These are phyloP conservation scores for Zaprionus inermis DNA, from an alignment of 1,140 invertebrate genomes.

Conservation along the genomic window DNA sequence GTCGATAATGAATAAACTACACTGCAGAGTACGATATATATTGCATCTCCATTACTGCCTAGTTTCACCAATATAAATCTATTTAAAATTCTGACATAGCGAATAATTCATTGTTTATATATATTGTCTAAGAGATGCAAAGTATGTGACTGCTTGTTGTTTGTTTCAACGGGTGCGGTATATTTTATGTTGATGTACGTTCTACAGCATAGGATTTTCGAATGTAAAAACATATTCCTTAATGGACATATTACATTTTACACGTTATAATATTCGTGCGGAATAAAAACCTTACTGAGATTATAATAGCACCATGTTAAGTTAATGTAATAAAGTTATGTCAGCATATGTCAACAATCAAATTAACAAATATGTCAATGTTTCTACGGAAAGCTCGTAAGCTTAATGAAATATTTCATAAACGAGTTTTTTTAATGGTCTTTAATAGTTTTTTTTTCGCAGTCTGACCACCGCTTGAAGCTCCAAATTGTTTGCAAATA, in stretches of 20 bases:
- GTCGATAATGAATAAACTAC: background rate
- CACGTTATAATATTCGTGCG: background rate
- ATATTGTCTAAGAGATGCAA: too few species aligned
- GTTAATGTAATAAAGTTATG: background rate
- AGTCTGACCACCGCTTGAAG: background rate
- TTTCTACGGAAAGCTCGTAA: background rate
- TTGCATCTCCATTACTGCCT: constrained; percentile 7
- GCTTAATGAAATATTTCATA: background rate
- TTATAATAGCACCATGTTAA: background rate
- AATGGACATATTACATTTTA: background rate
- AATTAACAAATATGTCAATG: background rate
- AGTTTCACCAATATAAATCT: constrained; percentile 6
- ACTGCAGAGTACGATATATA: constrained; percentile 13
- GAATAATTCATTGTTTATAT: too few species aligned
- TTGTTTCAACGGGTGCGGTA: too few species aligned
- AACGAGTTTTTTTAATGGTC: background rate
- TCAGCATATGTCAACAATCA: background rate
- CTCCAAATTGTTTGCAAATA: background rate
- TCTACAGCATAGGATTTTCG: too few species aligned
- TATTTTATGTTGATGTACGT: too few species aligned
- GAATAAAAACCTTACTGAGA: background rate
- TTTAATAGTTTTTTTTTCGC: background rate
- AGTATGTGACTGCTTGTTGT: too few species aligned
- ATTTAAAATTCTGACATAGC: background rate
- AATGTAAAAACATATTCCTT: too few species aligned